phyloP scores from a whole-genome alignment of 2,797 vertebrate species.

The Mormyrus proboscirostris region DNA sequence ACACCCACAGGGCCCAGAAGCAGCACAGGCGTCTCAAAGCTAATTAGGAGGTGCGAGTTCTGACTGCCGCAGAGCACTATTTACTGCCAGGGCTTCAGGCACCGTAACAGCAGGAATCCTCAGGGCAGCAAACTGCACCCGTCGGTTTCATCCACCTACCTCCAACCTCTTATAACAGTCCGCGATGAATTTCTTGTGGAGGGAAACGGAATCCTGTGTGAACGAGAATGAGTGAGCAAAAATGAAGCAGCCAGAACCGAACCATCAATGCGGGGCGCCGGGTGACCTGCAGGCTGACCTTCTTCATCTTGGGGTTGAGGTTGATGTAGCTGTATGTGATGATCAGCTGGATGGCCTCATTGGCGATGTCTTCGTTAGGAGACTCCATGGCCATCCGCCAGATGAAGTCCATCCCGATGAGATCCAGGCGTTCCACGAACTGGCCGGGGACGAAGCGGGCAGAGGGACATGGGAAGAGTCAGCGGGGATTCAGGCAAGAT shows the following conservation, averaged over 20 bases:
- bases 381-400: conserved; percentile 99
- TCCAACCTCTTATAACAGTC: conserved; percentile 97
- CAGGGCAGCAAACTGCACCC: neutral
- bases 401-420: conserved; percentile 98
- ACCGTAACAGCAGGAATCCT: neutral
- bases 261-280: neutral
- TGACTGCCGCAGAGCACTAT: neutral
- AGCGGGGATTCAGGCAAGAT: neutral
- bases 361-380: conserved; percentile 97
- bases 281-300: conserved; percentile 57
- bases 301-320: conserved; percentile 94
- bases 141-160: conserved; percentile 55
- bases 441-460: conserved; percentile 39
- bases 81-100: neutral
- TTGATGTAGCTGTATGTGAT: conserved; percentile 98
- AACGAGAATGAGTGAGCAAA: neutral
- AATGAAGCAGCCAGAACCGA: neutral
- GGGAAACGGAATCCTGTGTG: conserved; percentile 87
- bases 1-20: neutral
- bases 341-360: conserved; percentile 95
- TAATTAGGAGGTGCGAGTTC: neutral
- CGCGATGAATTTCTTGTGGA: conserved; percentile 99
- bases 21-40: neutral
- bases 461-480: neutral
- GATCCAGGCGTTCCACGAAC: conserved; percentile 95